phyloP scores from a whole-genome alignment of 1,140 invertebrate species.

The Cyclina sinensis region DNA sequence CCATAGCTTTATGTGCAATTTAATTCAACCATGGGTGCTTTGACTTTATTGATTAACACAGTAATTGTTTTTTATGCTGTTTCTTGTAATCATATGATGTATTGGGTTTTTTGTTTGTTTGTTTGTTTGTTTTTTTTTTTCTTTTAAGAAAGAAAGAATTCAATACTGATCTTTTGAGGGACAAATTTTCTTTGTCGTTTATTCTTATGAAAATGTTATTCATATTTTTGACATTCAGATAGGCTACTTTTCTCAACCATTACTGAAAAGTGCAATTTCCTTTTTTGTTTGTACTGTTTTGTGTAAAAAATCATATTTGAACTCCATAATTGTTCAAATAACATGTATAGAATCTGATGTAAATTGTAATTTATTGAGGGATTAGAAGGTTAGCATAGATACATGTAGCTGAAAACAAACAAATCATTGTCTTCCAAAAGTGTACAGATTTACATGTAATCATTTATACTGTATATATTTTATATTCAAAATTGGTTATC shows the following conservation, averaged over 20 bases:
- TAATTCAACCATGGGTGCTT: too few relatives aligned
- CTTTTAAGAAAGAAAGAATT: too few relatives aligned
- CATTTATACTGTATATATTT: background rate
- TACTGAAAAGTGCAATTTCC: slow-evolving; percentile 30
- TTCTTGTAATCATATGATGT: too few relatives aligned
- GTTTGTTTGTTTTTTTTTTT: too few relatives aligned
- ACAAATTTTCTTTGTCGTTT: too few relatives aligned
- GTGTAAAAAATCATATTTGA: slow-evolving; percentile 12
- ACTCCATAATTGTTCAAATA: background rate
- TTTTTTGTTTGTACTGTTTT: background rate
- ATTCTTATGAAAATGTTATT: too few relatives aligned
- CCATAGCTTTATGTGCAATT: too few relatives aligned
- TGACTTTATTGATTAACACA: too few relatives aligned
- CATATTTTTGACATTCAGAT: background rate
- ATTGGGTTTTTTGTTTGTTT: too few relatives aligned
- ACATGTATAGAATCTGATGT: background rate
- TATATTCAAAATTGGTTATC: background rate
- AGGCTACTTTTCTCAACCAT: background rate
- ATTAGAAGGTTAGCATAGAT: background rate
- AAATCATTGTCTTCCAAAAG: slow-evolving; percentile 62
- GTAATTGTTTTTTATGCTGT: too few relatives aligned
- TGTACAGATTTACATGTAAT: slow-evolving; percentile 41
- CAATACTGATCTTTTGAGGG: too few relatives aligned
- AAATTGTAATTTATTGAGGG: background rate
- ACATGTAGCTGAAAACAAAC: slow-evolving; percentile 17